phyloP scores from a whole-genome alignment of 2,888 invertebrate species.

The Eristalis pertinax region DNA sequence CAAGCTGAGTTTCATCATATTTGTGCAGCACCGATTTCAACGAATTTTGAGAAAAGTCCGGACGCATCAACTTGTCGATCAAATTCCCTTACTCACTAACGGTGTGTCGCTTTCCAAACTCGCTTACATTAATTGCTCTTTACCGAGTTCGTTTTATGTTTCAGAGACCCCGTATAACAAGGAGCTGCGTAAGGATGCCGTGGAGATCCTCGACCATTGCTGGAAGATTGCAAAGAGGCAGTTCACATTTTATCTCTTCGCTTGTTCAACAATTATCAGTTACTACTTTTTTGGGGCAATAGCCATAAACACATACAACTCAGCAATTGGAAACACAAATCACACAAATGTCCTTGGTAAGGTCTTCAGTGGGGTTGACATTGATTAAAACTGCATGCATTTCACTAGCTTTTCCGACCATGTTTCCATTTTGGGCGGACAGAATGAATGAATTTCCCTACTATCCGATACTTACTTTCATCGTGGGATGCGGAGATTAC shows the following conservation, averaged over 20 bases:
- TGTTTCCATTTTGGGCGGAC: conserved; percentile 76
- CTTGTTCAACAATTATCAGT: conserved; percentile 67
- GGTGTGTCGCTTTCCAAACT: conserved; percentile 1
- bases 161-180: conserved; percentile 74
- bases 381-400: neutral
- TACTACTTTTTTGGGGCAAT: conserved; percentile 75
- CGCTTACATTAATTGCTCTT: no score
- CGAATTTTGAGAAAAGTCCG: conserved; percentile 1
- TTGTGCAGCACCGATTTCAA: conserved; percentile 37
- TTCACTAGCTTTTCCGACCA: conserved; percentile 74
- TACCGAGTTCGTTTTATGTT: neutral
- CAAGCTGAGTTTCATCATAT: conserved; percentile 28
- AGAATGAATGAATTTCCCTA: conserved; percentile 77
- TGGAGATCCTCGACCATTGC: conserved; percentile 73
- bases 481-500: conserved; percentile 72
- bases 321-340: conserved; percentile 63
- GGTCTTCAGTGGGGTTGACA: conserved; percentile 8
- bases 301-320: conserved; percentile 74
- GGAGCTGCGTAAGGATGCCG: conserved; percentile 73
- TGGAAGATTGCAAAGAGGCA: conserved; percentile 76
- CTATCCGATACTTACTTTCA: conserved; percentile 74
- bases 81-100: conserved; percentile 15
- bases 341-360: conserved; percentile 75
- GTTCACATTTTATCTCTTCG: conserved; percentile 74
- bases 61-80: conserved; percentile 49